These are phyloP conservation scores for Drosophila robusta DNA, from an alignment of 2,888 invertebrate species.

Conservation along the genomic window DNA sequence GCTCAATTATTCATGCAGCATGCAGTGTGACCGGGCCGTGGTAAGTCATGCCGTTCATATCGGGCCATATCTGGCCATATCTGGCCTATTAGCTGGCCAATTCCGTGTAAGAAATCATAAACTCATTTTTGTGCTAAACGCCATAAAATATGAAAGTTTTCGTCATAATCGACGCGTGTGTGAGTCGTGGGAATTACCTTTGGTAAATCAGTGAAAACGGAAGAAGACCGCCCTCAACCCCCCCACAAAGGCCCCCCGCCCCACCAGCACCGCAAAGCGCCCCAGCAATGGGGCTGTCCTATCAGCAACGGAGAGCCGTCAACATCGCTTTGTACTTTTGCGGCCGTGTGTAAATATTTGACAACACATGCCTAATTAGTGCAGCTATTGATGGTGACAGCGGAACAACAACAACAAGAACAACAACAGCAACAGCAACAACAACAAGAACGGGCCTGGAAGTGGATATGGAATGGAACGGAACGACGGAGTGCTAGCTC, in stretches of 20 bases:
- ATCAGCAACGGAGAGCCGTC: slow-evolving; percentile 45
- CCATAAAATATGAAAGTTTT: slow-evolving; percentile 75
- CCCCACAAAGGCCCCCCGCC: not conserved
- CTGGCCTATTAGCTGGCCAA: slow-evolving; percentile 55
- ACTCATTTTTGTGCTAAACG: slow-evolving; percentile 62
- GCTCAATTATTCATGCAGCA: slow-evolving; percentile 69
- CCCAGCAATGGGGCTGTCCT: slow-evolving; percentile 22
- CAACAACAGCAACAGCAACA: slow-evolving; percentile 26
- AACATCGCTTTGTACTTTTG: slow-evolving; percentile 79
- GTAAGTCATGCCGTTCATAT: slow-evolving; percentile 22
- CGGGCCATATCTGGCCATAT: slow-evolving; percentile 24
- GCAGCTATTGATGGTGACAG: slow-evolving; percentile 80
- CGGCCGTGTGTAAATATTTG: slow-evolving; percentile 82
- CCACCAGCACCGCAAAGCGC: not conserved
- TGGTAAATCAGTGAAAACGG: slow-evolving; percentile 73
- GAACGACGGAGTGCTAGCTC: slow-evolving; percentile 39
- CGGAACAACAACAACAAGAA: slow-evolving; percentile 40
- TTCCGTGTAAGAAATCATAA: slow-evolving; percentile 71
- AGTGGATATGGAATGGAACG: slow-evolving; percentile 49
- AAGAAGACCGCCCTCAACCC: slow-evolving; percentile 46
- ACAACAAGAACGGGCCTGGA: slow-evolving; percentile 14
- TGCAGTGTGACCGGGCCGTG: not conserved
- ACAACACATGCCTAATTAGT: slow-evolving; percentile 84
- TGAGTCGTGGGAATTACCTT: slow-evolving; percentile 73
- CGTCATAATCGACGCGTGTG: slow-evolving; percentile 63